Conservation (phyloP, 2,888 invertebrate genomes). For the Crossocerus cetratus region DNA sequence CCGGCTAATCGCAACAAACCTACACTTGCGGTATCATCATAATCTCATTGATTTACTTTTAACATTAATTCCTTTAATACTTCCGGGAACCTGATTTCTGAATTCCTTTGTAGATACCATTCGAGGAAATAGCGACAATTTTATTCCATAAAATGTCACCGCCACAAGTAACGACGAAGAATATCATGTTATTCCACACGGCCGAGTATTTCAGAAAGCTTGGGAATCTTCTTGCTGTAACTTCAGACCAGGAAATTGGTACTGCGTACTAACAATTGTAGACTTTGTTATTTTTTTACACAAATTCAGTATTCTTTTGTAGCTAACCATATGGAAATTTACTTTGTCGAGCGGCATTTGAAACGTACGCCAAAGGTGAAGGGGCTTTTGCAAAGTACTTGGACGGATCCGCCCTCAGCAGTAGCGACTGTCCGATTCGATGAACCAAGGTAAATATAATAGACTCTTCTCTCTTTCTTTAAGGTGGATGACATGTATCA, state of each 20-base stretch:
- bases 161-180: neutral
- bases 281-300: neutral
- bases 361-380: neutral
- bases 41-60: too few species aligned
- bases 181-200: neutral
- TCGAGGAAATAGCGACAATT: neutral
- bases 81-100: too few species aligned
- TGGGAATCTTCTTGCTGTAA: neutral
- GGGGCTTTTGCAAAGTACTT: neutral
- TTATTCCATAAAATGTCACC: neutral
- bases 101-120: neutral
- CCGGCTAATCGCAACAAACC: too few species aligned
- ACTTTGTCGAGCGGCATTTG: conserved; percentile 1
- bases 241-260: neutral
- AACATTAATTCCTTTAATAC: too few species aligned
- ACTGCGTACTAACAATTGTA: neutral
- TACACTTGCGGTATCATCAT: too few species aligned
- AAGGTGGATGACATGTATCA: neutral
- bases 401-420: neutral
- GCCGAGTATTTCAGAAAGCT: neutral
- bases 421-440: neutral
- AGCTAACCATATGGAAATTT: conserved; percentile 4
- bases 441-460: neutral
- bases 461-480: neutral
- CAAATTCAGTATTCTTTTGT: neutral